Conservation (phyloP, 2,888 invertebrate genomes). For the Drosophila koepferae region DNA sequence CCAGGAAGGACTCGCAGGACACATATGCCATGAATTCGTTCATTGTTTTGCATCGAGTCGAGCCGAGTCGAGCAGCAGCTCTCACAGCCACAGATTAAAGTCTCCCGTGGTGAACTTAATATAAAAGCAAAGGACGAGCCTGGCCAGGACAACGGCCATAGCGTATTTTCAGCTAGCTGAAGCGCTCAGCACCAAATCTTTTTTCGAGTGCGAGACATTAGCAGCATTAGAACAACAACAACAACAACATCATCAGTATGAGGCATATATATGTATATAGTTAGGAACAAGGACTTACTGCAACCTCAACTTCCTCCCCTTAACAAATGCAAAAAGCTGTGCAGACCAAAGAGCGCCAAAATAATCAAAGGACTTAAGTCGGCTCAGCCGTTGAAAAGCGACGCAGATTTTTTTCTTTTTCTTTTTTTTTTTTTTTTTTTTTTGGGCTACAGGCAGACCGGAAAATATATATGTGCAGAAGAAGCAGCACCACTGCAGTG, state of each 20-base stretch:
- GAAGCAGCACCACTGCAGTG: slow-evolving; percentile 4
- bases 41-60: slow-evolving; percentile 75
- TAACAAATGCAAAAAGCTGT: slow-evolving; percentile 36
- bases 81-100: slow-evolving; percentile 82
- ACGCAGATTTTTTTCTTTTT: slow-evolving; percentile 46
- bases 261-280: slow-evolving; percentile 17
- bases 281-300: slow-evolving; percentile 35
- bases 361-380: slow-evolving; percentile 79
- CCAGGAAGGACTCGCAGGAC: slow-evolving; percentile 41
- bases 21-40: slow-evolving; percentile 81
- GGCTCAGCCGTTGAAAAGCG: slow-evolving; percentile 54
- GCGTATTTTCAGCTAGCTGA: slow-evolving; percentile 64
- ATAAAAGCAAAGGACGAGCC: slow-evolving; percentile 78
- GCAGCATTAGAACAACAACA: slow-evolving; percentile 75
- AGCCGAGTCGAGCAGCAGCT: slow-evolving; percentile 49
- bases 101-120: slow-evolving; percentile 85
- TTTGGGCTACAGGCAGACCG: background rate
- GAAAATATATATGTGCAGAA: background rate
- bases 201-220: slow-evolving; percentile 78
- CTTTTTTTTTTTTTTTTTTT: background rate
- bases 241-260: slow-evolving; percentile 52
- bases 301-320: slow-evolving; percentile 18
- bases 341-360: slow-evolving; percentile 66
- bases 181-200: slow-evolving; percentile 61
- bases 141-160: slow-evolving; percentile 54